Conservation (phyloP, 2,888 invertebrate species). For the Dryococelus australis region DNA sequence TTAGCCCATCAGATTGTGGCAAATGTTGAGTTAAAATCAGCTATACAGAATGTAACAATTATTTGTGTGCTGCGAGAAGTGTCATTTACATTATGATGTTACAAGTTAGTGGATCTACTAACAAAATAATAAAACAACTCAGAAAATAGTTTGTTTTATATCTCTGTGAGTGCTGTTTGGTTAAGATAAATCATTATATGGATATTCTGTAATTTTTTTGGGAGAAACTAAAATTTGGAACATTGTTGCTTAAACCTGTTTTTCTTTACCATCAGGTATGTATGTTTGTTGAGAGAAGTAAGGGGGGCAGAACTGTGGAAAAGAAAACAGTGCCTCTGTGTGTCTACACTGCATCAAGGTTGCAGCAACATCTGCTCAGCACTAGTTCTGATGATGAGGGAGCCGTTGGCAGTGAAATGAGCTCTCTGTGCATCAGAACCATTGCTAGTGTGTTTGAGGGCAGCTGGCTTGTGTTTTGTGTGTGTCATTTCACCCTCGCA, state of each 20-base stretch:
- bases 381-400: constrained; percentile 44
- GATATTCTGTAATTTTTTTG: not conserved
- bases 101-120: too few species aligned
- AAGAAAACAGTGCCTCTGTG: not conserved
- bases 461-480: constrained; percentile 29
- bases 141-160: too few species aligned
- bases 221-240: not conserved
- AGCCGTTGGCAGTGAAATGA: constrained; percentile 36
- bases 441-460: constrained; percentile 35
- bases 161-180: too few species aligned
- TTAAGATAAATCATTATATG: too few species aligned
- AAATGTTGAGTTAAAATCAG: too few species aligned
- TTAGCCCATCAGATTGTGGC: too few species aligned
- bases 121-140: too few species aligned
- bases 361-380: constrained; percentile 35
- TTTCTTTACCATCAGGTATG: not conserved
- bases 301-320: constrained; percentile 8
- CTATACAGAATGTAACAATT: too few species aligned
- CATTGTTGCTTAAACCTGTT: not conserved
- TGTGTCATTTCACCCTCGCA: not conserved
- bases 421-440: constrained; percentile 45
- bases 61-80: too few species aligned
- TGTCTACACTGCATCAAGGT: not conserved
- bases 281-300: not conserved
- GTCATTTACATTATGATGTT: too few species aligned